These are phyloP conservation scores for Pygmarrhopalites habei DNA, from an alignment of 1,140 invertebrate genomes.

Conservation along the genomic window DNA sequence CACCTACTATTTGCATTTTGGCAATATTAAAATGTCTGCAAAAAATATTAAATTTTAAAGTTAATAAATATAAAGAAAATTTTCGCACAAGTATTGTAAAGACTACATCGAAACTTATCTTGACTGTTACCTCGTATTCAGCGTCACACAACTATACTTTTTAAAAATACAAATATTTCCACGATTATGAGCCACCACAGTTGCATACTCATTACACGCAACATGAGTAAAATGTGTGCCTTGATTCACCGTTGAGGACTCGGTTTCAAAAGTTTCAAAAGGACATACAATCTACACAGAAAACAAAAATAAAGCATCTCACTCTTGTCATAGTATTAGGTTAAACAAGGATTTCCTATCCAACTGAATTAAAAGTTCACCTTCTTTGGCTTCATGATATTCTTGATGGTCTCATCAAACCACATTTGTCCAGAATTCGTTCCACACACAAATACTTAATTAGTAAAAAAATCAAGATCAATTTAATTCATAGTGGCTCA, in stretches of 20 bases:
- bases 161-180: conserved; percentile 64
- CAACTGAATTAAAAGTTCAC: too few species aligned
- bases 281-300: not conserved
- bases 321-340: too few species aligned
- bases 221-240: conserved; percentile 47
- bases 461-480: too few species aligned
- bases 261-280: conserved; percentile 42
- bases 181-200: conserved; percentile 55
- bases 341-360: too few species aligned
- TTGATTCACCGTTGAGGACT: conserved; percentile 44
- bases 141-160: conserved; percentile 60
- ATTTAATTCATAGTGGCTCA: too few species aligned
- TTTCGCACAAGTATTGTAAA: too few species aligned
- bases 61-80: too few species aligned
- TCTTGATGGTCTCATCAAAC: conserved; percentile 41
- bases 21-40: not conserved
- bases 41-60: too few species aligned
- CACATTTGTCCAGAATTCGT: conserved; percentile 67
- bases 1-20: not conserved
- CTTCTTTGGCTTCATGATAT: conserved; percentile 46
- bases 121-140: conserved; percentile 50
- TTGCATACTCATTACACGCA: conserved; percentile 59
- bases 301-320: too few species aligned
- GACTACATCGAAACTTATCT: too few species aligned
- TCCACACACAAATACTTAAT: conserved; percentile 59